Evolutionary conservation across 2,888 invertebrate species (phyloP), one percentile per base, ranked within the genome.

Genomic region (Morpho helenor): DNA sequence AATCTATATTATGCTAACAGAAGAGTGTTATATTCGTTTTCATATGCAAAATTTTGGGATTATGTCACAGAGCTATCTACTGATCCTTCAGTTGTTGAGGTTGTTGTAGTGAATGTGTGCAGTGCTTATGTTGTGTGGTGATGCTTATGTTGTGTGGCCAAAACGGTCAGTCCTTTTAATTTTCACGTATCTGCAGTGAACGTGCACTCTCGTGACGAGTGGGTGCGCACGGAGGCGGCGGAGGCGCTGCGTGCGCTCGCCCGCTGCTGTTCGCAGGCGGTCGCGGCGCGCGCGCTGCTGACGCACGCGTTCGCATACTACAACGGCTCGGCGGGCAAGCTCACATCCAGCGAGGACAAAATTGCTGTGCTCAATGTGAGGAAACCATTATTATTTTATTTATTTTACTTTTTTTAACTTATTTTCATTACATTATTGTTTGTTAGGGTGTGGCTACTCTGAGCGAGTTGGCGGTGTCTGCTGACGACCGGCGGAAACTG

Each of bases 311-410:
- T 98, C 84, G 94, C 93, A 5, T 94, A 97, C 45, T 94, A 97
- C 74, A 93, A 96, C 83, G 98, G 98, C 9, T 94, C 96, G 7
- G 95, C 97, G 80, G 98, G 98, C 7, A 98, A 98, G 80, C 92
- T 98, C 53, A 96, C 96, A 8, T 94, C 97, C 54, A 94, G 95
- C 43, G 96, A 96, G 66, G 97, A 98, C 78, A 96, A 98, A 82
- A 94, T 97, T 23, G 95, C 96, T 60, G 94, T 98, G 9, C 84
- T 98, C 44, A 93, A 95, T 52, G 69, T 70, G 23, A 41, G 62
- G 31, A 31, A 2, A 3, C 31, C 31, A 31, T 31, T 31, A 31
- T 31, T 31, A 31, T 31, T 5, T 31, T 31, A 5, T 31, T 3
- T 16, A 16, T 16, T n/a, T n/a, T n/a, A n/a, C n/a, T n/a, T n/a